Conservation (phyloP, 2,113 vertebrate species). For the Eptesicus fuscus region DNA sequence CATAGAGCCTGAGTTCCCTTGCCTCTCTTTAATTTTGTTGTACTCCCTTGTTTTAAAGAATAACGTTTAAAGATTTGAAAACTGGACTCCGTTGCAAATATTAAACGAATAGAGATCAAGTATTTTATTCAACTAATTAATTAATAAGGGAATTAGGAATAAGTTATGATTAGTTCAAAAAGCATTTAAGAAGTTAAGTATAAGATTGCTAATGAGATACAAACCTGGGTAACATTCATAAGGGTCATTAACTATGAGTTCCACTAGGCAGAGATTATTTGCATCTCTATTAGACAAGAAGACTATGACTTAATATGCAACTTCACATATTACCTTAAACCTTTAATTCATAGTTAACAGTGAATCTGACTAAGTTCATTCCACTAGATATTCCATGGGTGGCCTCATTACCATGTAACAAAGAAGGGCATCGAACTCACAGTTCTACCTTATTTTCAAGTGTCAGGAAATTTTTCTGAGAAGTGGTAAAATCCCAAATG, state of each 20-base stretch:
- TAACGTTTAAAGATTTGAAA: neutral
- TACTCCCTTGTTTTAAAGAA: neutral
- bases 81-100: neutral
- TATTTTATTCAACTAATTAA: neutral
- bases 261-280: neutral
- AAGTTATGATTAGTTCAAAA: neutral
- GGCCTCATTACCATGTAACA: neutral
- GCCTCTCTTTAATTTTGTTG: neutral
- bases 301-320: neutral
- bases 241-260: neutral
- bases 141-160: neutral
- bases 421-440: neutral
- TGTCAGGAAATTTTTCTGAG: neutral
- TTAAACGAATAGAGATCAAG: neutral
- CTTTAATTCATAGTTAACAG: neutral
- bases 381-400: neutral
- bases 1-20: neutral
- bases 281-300: neutral
- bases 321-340: neutral
- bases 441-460: neutral
- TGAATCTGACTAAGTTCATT: neutral
- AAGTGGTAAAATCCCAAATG: neutral
- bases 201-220: neutral
- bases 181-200: neutral
- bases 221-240: neutral